Evolutionary conservation across 2,888 invertebrate species (phyloP), one percentile per base, ranked within the genome.

Genomic region (Mythimna loreyi): DNA sequence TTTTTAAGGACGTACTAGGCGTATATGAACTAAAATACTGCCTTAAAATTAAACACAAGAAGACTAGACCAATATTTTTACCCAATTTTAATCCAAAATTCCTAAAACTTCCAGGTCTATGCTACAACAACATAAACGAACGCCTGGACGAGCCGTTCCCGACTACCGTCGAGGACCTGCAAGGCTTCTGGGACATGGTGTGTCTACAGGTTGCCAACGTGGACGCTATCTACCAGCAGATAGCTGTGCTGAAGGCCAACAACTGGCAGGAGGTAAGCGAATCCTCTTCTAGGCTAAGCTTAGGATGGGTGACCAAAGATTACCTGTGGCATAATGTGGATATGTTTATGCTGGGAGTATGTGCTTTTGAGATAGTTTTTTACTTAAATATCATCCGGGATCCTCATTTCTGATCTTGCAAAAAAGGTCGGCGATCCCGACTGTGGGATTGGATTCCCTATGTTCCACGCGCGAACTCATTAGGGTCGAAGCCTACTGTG

Each of bases 111-210:
- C 59, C 92, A 97, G 97, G 97, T 84, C 93, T 97, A 68, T 97
- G 97, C 90, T 96, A 97, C 92, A 97, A 97, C 87, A 96, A 97
- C 86, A 93, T 97, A 47, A 97, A 97, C 90, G 97, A 97, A 87
- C 94, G 96, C 7, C 96, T 96, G 30, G 98, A 97, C 77, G 98
- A 98, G 88, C 97, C 97, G 75, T 99, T 98, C 93, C 98, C 98
- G 11, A 99, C 99, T 11, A 99, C 98, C 1, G 96, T 97, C 80
- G 97, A 98, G 85, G 99, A 99, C 92, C 96, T 99, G 76, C 98
- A 98, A 86, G 99, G 99, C 0, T 99, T 99, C 96, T 99, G 99
- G 99, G 99, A 99, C 92, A 99, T 99, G 99, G 98, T 99, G 36
- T 97, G 98, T 91, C 96, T 99, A 59, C 99, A 99, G 94, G 98